Evolutionary conservation across 2,888 invertebrate species (phyloP).

Genomic region (Neuroscelio doddi): DNA sequence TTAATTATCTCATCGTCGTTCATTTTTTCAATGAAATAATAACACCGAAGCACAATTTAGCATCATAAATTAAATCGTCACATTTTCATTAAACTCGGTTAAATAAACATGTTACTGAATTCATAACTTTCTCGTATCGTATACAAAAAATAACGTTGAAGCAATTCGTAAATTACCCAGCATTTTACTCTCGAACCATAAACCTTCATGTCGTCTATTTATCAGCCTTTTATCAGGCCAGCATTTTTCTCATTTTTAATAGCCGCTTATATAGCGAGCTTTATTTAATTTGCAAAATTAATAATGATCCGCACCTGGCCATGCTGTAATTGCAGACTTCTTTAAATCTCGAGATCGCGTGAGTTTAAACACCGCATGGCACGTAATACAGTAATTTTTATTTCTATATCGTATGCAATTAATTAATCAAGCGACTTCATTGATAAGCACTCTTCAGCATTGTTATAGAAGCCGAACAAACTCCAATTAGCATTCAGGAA

Average conservation of each 20-base stretch:
- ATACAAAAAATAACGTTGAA: not conserved
- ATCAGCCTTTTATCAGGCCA: constrained; percentile 34
- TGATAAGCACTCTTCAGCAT: constrained; percentile 41
- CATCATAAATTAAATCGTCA: no score
- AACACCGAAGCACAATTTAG: no score
- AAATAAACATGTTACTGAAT: constrained; percentile 3
- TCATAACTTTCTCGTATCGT: not conserved
- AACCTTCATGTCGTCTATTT: constrained; percentile 33
- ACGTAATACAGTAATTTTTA: constrained; percentile 40
- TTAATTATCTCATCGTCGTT: not conserved
- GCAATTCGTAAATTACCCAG: constrained; percentile 3
- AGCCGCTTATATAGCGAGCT: constrained; percentile 31
- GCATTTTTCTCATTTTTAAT: constrained; percentile 30
- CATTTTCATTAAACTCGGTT: no score
- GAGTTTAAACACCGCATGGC: constrained; percentile 36
- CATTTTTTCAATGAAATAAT: no score
- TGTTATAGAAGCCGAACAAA: constrained; percentile 15
- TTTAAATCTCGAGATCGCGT: constrained; percentile 39
- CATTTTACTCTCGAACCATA: constrained; percentile 1
- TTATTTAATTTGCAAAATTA: constrained; percentile 47
- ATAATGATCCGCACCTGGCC: constrained; percentile 40
- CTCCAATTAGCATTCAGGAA: constrained; percentile 39
- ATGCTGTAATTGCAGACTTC: constrained; percentile 36
- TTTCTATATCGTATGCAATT: constrained; percentile 33
- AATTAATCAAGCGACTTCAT: constrained; percentile 40